Base-by-base conservation (phyloP, 2,113 vertebrate genomes). In the Chlorocebus sabaeus region DNA sequence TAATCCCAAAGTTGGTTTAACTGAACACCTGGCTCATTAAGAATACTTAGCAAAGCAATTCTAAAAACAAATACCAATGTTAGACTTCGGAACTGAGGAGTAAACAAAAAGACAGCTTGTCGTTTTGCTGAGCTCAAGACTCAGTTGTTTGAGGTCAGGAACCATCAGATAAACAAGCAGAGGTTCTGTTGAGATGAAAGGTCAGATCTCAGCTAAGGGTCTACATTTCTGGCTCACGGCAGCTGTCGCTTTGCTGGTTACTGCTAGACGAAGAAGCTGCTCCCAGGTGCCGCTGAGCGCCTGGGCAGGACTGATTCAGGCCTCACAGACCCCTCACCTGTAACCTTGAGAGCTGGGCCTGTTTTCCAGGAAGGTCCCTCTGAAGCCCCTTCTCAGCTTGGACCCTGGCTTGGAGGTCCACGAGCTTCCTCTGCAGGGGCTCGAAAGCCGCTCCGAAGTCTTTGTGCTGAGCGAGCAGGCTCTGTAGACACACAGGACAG, bases 301-400 rank as follows among this genome's bases (percentile, higher is more conserved):
- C 38, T 11, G 85, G 20, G 64, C 17, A 2, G 32, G 52, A 9
- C 38, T 0, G 8, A 4, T 20, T 5, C 0, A 0, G 88, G 14
- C 30, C 73, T 48, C 61, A 6, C 6, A 2, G 45, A 40, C 12
- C n/a, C 89, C 98, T 97, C 96, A 99, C 99, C 99, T 98, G 99
- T n/a, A 99, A 97, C 96, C 99, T 99, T 70, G 99, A 99, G 3
- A 98, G 98, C 76, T 99, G 99, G 87, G 99, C 99, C 97, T 99
- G 99, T 95, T 99, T 99, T 48, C 99, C 98, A 40, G 99, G 98
- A 76, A 99, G 99, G 94, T 99, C 99, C 20, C 98, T 98, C 94
- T 97, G 99, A 1, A 98, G 98, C 7, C 97, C 97, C 14, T 98
- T 98, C 67, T 99, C 98, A 1, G 98, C 91, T 16, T 95, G 95